phyloP scores from a whole-genome alignment of 2,797 vertebrate species.

The Hydrolagus colliei region DNA sequence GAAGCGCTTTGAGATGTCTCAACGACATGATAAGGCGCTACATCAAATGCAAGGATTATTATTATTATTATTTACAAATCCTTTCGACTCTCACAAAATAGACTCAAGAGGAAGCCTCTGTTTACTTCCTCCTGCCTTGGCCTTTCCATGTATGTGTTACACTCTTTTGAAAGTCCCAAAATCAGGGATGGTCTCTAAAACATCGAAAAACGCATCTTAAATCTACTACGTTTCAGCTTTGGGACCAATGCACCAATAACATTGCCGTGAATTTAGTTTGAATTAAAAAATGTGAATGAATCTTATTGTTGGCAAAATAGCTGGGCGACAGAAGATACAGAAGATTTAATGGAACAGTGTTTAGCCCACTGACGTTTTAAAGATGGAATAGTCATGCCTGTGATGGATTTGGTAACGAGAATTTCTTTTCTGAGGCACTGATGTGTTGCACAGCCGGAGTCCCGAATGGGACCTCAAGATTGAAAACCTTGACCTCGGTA shows the following conservation, averaged over 20 bases:
- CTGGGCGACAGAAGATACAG: background rate
- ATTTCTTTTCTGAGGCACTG: conserved; percentile 47
- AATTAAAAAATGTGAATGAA: conserved; percentile 9
- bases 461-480: conserved; percentile 40
- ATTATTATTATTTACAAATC: too few relatives aligned
- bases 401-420: conserved; percentile 41
- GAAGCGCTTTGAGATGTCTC: too few relatives aligned
- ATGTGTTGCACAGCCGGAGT: conserved; percentile 41
- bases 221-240: background rate
- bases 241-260: background rate
- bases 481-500: conserved; percentile 46
- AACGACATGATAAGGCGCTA: too few relatives aligned
- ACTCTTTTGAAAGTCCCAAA: background rate
- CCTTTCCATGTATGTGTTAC: background rate
- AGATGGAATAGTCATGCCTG: conserved; percentile 35
- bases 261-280: background rate
- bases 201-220: background rate
- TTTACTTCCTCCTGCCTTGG: too few relatives aligned
- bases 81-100: too few relatives aligned
- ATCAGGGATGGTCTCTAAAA: background rate
- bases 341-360: conserved; percentile 38
- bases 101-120: too few relatives aligned
- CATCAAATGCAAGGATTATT: too few relatives aligned
- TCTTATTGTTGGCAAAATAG: background rate
- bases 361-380: conserved; percentile 35